A percentile compares a stretch with the other conserved stretches of the same genome.
Conservation (phyloP, 2,797 vertebrate species). For the Vultur gryphus region DNA sequence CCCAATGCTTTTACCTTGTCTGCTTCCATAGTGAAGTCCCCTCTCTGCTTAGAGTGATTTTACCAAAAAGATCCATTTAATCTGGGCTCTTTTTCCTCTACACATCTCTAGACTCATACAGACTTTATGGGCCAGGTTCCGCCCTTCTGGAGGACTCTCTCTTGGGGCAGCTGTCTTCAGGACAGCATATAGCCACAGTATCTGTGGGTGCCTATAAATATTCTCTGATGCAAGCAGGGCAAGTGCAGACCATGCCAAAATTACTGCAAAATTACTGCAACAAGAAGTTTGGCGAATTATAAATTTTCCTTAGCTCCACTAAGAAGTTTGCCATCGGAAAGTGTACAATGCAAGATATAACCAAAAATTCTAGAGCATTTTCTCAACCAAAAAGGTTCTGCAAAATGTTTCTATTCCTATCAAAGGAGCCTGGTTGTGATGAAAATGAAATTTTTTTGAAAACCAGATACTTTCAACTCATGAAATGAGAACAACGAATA, state of each 20-base stretch:
- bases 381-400: not conserved
- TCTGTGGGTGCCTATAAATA: not conserved
- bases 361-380: not conserved
- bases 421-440: not conserved
- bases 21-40: not conserved
- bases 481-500: not conserved
- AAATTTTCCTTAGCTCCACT: not conserved
- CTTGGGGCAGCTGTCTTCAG: not conserved
- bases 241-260: not conserved
- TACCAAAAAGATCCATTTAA: not conserved
- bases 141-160: not conserved
- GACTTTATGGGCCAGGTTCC: not conserved
- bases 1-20: not conserved
- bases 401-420: not conserved
- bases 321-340: not conserved
- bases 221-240: not conserved
- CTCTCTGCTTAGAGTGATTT: not conserved
- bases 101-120: not conserved
- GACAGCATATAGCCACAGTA: not conserved
- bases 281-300: not conserved
- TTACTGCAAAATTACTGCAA: not conserved
- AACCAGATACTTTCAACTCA: not conserved
- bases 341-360: not conserved
- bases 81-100: not conserved
- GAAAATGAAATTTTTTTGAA: not conserved